Base-by-base conservation (phyloP, 2,113 vertebrate species). In the Gulo gulo region DNA sequence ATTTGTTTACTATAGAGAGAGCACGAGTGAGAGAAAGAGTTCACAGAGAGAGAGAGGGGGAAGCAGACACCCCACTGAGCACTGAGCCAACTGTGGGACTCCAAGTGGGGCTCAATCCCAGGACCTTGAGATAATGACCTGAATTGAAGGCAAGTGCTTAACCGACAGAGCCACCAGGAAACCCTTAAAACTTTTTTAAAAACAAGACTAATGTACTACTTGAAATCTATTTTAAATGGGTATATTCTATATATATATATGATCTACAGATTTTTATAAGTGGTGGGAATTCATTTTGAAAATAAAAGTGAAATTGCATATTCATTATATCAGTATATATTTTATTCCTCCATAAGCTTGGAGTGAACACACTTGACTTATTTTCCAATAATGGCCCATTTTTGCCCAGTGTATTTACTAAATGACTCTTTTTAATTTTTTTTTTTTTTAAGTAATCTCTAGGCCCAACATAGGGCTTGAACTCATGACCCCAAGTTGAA, bases 321-420 rank as follows among this genome's bases (percentile, higher is more conserved):
- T 31, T 86, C 14, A 67, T 63, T 52, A 26, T 74, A 81, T 73
- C 5, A 16, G 18, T 47, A 1, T n/a, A 57, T 65, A 39, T 73
- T 97, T 90, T 59, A 92, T 94, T 47, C 3, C 2, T 34, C n/a
- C 39, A 67, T 90, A 63, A 36, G 21, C 16, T 50, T 93, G 24
- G 36, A 76, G 4, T 45, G 16, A 47, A 20, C 4, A 59, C 1
- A 76, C 0, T 78, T 91, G 6, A 50, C 71, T 9, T 9, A 61
- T 69, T 1, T 83, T 90, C 21, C 2, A 87, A 31, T 39, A 88
- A 18, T 21, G 6, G 26, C 8, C 1, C 45, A 36, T 69, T 91
- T 82, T 82, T 69, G 11, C 11, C 24, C 10, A 31, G 23, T 36
- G 4, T 36, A 16, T 67, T 26, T 84, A 57, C 10, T 74, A 50